Conservation (phyloP, 2,113 vertebrate genomes). For the Ailurus styani region DNA sequence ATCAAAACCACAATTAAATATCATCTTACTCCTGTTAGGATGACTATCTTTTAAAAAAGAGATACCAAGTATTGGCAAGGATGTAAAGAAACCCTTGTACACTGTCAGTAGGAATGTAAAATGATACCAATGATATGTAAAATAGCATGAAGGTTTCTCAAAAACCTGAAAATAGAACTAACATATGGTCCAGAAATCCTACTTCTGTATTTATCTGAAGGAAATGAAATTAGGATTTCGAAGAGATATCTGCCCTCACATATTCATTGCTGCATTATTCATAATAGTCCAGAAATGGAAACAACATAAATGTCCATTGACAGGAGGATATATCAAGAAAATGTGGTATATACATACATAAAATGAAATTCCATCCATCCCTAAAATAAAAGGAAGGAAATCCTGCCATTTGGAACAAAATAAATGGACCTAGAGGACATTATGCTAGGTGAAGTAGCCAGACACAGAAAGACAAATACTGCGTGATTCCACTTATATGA, state of each 20-base stretch:
- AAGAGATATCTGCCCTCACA: background rate
- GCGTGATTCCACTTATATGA: background rate
- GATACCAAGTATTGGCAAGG: background rate
- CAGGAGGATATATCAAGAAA: background rate
- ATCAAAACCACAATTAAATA: background rate
- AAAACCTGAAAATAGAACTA: background rate
- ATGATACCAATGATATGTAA: background rate
- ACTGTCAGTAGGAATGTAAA: background rate
- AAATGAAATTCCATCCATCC: background rate
- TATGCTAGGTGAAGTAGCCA: background rate
- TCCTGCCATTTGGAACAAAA: background rate
- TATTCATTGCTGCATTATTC: background rate
- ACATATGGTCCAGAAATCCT: background rate
- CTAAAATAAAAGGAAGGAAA: background rate
- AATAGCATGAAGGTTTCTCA: background rate
- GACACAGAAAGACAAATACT: background rate
- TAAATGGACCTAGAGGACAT: background rate
- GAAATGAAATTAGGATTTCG: background rate
- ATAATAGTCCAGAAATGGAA: background rate
- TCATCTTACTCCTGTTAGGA: background rate
- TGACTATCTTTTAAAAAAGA: background rate
- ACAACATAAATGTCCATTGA: background rate
- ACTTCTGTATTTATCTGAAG: background rate
- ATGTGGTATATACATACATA: background rate
- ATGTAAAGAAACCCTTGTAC: background rate